phyloP scores from a whole-genome alignment of 1,140 invertebrate genomes.

The Trichogramma pretiosum region DNA sequence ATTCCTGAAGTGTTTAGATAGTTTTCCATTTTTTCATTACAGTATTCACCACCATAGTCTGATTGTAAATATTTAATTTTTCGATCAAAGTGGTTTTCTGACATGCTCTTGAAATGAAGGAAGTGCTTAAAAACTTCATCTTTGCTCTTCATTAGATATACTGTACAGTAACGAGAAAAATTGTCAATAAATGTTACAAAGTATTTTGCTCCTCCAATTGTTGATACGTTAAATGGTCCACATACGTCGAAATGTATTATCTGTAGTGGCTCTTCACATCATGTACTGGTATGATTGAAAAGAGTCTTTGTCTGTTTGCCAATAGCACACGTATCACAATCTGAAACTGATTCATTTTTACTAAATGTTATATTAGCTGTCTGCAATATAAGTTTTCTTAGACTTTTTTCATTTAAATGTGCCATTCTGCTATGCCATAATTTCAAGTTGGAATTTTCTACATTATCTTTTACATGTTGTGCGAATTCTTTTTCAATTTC shows the following conservation, averaged over 20 bases:
- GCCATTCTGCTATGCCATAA: background rate
- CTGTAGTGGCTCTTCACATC: background rate
- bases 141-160: constrained; percentile 32
- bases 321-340: background rate
- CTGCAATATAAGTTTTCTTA: too few relatives aligned
- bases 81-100: constrained; percentile 24
- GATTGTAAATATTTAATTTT: constrained; percentile 27
- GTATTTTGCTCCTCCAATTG: constrained; percentile 20
- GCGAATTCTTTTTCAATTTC: background rate
- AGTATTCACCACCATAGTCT: constrained; percentile 25
- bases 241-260: constrained; percentile 23
- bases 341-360: too few relatives aligned
- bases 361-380: too few relatives aligned
- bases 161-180: constrained; percentile 17
- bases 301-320: background rate
- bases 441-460: background rate
- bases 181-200: constrained; percentile 30
- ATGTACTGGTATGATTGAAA: background rate
- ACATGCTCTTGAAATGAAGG: constrained; percentile 22
- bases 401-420: constrained; percentile 1
- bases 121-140: constrained; percentile 23
- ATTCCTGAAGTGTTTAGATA: constrained; percentile 21
- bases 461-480: background rate
- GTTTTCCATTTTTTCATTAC: constrained; percentile 14
- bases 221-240: constrained; percentile 26